These are phyloP conservation scores for Lagria hirta DNA, from an alignment of 2,888 invertebrate species.

Conservation along the genomic window DNA sequence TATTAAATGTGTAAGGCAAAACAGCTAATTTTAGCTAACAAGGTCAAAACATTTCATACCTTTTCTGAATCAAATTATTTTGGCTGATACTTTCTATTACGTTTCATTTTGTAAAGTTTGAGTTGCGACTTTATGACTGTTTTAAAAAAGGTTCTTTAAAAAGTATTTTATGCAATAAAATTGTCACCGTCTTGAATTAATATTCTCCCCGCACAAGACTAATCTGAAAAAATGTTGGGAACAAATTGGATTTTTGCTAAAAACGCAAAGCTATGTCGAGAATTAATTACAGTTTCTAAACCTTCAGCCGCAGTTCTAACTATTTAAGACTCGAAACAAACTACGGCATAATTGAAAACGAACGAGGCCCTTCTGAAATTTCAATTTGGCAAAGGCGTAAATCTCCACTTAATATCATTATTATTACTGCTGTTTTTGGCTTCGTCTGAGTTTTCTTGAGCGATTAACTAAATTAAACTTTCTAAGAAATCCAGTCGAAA, in stretches of 20 bases:
- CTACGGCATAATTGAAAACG: slow-evolving; percentile 39
- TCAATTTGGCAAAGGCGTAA: slow-evolving; percentile 45
- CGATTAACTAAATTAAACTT: slow-evolving; percentile 44
- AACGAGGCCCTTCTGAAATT: slow-evolving; percentile 41
- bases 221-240: slow-evolving; percentile 34
- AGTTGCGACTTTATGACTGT: too few relatives aligned
- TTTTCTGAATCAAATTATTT: too few relatives aligned
- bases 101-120: too few relatives aligned
- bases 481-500: slow-evolving; percentile 35
- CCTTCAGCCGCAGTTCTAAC: slow-evolving; percentile 36
- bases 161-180: slow-evolving; percentile 24
- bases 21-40: too few relatives aligned
- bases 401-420: slow-evolving; percentile 47
- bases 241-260: slow-evolving; percentile 36
- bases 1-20: too few relatives aligned
- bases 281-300: slow-evolving; percentile 40
- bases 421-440: slow-evolving; percentile 41
- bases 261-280: slow-evolving; percentile 31
- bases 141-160: slow-evolving; percentile 22
- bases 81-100: too few relatives aligned
- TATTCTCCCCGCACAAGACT: slow-evolving; percentile 31
- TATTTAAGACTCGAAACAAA: slow-evolving; percentile 40
- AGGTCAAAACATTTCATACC: too few relatives aligned
- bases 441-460: slow-evolving; percentile 35
- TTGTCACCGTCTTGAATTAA: slow-evolving; percentile 32